Conservation (phyloP, 1,140 invertebrate genomes). For the Drosophila sproati region DNA sequence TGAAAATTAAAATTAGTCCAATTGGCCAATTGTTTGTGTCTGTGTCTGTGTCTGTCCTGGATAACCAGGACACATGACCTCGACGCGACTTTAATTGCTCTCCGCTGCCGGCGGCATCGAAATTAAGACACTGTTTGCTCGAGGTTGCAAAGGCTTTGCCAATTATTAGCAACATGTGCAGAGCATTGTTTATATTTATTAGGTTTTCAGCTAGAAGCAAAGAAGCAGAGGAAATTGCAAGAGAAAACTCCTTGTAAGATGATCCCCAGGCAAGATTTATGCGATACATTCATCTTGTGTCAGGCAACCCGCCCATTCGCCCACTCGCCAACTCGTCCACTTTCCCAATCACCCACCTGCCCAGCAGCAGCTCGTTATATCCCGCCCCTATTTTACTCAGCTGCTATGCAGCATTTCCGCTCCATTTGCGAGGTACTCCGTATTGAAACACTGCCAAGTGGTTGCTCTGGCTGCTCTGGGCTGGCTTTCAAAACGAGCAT, state of each 20-base stretch:
- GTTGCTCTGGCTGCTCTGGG: not conserved
- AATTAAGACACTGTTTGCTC: constrained; percentile 51
- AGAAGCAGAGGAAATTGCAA: constrained; percentile 57
- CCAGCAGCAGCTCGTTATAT: not conserved
- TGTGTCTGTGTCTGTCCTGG: constrained; percentile 7
- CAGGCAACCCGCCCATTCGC: constrained; percentile 24
- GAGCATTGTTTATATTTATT: constrained; percentile 77
- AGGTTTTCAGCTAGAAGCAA: constrained; percentile 37
- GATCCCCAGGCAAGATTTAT: constrained; percentile 73
- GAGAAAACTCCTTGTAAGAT: constrained; percentile 30
- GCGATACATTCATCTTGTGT: constrained; percentile 74
- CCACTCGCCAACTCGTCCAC: not conserved
- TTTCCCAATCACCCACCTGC: not conserved
- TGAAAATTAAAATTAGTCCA: constrained; percentile 77
- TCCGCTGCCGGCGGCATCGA: constrained; percentile 1
- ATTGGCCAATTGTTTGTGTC: constrained; percentile 12
- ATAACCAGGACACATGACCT: not conserved
- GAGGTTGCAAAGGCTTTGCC: constrained; percentile 46
- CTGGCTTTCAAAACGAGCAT: constrained; percentile 68
- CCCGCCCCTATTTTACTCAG: not conserved
- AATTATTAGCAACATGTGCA: constrained; percentile 74
- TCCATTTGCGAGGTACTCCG: constrained; percentile 67
- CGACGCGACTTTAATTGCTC: constrained; percentile 30
- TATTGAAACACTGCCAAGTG: constrained; percentile 72
- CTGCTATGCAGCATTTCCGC: constrained; percentile 67